These are phyloP conservation scores for Mus musculus DNA, from an alignment of 2,113 vertebrate species.

Conservation along the genomic window GRCm39 chr11:13608001-13608500, in stretches of 20 bases:
- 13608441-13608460: background rate
- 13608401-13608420: background rate
- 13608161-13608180: background rate
- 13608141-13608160: rapidly evolving
- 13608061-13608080: background rate
- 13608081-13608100: background rate
- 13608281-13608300: background rate
- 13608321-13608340: background rate
- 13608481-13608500: background rate
- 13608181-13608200: background rate
- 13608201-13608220: background rate
- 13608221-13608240: background rate
- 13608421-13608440: background rate
- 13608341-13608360: background rate
- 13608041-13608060: background rate
- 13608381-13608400: background rate
- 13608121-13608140: rapidly evolving
- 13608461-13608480: rapidly evolving
- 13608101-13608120: too few species aligned
- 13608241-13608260: too few species aligned
- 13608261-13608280: background rate
- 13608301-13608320: background rate
- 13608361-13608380: background rate
- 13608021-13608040: background rate
- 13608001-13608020: too few species aligned